These are phyloP conservation scores for Homalodisca vitripennis DNA, from an alignment of 1,140 invertebrate genomes.

Conservation along the genomic window DNA sequence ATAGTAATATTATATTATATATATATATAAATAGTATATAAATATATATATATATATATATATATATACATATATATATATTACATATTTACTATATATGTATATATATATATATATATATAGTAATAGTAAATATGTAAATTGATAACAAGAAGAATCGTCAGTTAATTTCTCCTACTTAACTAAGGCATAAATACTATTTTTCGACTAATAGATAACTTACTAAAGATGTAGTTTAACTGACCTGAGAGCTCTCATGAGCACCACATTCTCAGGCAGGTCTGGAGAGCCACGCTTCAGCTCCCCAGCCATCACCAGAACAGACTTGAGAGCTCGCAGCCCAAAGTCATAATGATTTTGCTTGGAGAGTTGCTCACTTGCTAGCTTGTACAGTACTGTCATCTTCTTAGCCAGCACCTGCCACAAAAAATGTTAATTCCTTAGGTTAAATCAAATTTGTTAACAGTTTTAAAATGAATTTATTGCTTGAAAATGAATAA, in stretches of 20 bases:
- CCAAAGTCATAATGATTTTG: conserved; percentile 95
- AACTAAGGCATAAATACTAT: no score
- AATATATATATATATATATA: no score
- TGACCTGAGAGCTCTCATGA: conserved; percentile 79
- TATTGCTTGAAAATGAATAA: conserved; percentile 29
- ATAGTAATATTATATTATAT: no score
- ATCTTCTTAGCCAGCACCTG: conserved; percentile 87
- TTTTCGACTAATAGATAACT: no score
- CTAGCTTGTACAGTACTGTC: conserved; percentile 84
- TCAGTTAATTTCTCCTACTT: no score
- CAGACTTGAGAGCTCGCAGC: conserved; percentile 61
- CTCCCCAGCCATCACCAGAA: conserved; percentile 84
- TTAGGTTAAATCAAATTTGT: conserved; percentile 19
- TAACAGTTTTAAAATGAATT: conserved; percentile 12
- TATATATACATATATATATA: no score
- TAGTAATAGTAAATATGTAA: no score
- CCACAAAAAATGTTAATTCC: conserved; percentile 26
- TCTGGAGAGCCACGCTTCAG: conserved; percentile 82
- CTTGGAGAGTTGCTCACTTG: conserved; percentile 83
- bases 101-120: no score
- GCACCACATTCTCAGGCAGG: conserved; percentile 72
- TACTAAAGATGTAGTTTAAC: no score
- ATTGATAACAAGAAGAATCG: no score
- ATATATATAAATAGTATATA: no score
- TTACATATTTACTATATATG: no score